Conservation (phyloP, 2,797 vertebrate species). For the Melanotaenia boesemani region DNA sequence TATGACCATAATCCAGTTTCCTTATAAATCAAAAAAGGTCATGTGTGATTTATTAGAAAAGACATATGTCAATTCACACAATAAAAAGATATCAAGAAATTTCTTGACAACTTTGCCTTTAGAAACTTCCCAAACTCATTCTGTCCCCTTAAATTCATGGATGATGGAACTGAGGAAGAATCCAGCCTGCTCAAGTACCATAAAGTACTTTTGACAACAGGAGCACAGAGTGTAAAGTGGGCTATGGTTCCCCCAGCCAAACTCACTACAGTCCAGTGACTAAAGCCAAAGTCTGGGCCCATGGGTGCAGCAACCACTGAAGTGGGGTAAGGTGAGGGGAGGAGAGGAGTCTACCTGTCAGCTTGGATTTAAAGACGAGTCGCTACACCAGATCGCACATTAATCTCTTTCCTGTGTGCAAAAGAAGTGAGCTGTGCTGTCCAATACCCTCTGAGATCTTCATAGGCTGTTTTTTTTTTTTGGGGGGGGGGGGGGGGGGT, state of each 20-base stretch:
- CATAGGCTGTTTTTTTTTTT: slow-evolving; percentile 1
- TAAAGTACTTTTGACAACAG: slow-evolving; percentile 61
- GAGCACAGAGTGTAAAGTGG: slow-evolving; percentile 57
- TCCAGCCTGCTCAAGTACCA: slow-evolving; percentile 42
- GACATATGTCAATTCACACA: background rate
- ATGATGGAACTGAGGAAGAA: slow-evolving; percentile 19
- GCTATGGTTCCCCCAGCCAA: slow-evolving; percentile 46
- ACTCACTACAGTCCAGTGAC: slow-evolving; percentile 34
- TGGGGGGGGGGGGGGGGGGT: background rate
- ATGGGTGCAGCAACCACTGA: slow-evolving; percentile 20
- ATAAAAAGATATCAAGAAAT: slow-evolving; percentile 1
- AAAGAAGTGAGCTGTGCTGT: slow-evolving; percentile 1
- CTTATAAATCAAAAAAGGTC: slow-evolving; percentile 39
- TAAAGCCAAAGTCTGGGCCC: slow-evolving; percentile 44
- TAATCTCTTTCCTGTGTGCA: slow-evolving; percentile 9
- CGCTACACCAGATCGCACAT: slow-evolving; percentile 2
- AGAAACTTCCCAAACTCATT: slow-evolving; percentile 30
- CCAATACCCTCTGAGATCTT: slow-evolving; percentile 5
- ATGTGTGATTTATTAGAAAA: slow-evolving; percentile 33
- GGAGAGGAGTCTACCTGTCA: slow-evolving; percentile 36
- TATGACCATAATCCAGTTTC: slow-evolving; percentile 52
- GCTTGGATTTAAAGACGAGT: slow-evolving; percentile 46
- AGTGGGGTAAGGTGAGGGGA: slow-evolving; percentile 11
- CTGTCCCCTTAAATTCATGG: slow-evolving; percentile 15
- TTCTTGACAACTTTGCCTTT: background rate